A percentile compares a stretch with the other conserved stretches of the same genome.
Evolutionary conservation across 1,140 invertebrate genomes (phyloP).

Genomic region (Periplaneta americana): DNA sequence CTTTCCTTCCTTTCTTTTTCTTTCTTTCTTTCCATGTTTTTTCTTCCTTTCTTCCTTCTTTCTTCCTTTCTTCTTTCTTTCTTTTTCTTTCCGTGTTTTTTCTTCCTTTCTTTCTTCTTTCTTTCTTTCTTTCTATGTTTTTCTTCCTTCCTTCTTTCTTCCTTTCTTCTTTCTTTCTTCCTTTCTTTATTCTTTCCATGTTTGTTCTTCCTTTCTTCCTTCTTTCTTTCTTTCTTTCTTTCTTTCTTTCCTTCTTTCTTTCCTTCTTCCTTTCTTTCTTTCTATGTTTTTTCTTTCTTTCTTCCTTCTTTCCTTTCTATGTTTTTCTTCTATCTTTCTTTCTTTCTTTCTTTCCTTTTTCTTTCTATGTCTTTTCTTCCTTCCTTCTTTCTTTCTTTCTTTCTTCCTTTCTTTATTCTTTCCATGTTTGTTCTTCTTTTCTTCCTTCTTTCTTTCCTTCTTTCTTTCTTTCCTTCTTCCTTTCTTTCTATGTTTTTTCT

Average conservation of each 20-base stretch:
- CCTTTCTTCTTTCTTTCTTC: background rate
- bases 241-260: constrained; percentile 10
- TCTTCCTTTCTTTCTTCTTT: background rate
- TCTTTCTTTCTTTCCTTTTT: background rate
- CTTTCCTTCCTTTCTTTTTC: background rate
- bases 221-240: constrained; percentile 9
- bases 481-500: background rate
- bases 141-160: background rate
- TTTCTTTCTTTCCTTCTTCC: constrained; percentile 13
- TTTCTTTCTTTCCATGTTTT: background rate
- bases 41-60: background rate
- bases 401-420: too few relatives aligned
- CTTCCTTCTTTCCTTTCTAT: background rate
- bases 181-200: background rate
- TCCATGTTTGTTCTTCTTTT: too few relatives aligned
- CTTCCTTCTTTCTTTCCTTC: constrained; percentile 16
- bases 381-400: background rate
- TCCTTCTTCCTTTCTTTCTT: constrained; percentile 14
- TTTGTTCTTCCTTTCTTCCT: background rate
- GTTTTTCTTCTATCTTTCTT: background rate
- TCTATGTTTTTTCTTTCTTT: background rate
- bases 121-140: background rate
- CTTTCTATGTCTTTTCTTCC: too few relatives aligned
- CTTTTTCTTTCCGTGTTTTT: background rate
- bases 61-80: background rate